phyloP scores from a whole-genome alignment of 2,888 invertebrate genomes.

The Phlogophora meticulosa region DNA sequence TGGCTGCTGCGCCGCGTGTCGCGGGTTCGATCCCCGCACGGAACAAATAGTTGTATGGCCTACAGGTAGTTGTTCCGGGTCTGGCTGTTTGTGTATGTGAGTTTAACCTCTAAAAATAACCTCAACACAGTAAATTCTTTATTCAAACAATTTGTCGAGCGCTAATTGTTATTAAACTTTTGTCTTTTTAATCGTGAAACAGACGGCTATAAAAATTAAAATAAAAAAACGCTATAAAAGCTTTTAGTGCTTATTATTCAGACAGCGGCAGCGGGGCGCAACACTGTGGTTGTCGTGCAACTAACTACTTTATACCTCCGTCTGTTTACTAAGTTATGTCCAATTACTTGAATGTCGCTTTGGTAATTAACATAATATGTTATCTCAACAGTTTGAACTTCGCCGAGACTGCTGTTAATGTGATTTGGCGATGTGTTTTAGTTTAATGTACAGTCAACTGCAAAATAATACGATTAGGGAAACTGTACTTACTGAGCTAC shows the following conservation, averaged over 20 bases:
- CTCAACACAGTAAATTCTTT: conserved; percentile 26
- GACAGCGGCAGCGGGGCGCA: not conserved
- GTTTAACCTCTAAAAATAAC: conserved; percentile 22
- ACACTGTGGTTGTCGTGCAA: conserved; percentile 1
- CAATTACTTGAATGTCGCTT: conserved; percentile 27
- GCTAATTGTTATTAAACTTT: conserved; percentile 40
- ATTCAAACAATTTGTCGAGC: conserved; percentile 27
- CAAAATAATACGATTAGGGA: too few relatives aligned
- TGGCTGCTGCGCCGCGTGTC: too few relatives aligned
- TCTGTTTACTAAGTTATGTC: conserved; percentile 22
- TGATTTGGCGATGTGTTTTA: conserved; percentile 5
- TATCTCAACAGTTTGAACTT: conserved; percentile 4
- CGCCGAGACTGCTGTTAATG: not conserved
- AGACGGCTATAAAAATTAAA: conserved; percentile 31
- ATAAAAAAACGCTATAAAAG: conserved; percentile 22
- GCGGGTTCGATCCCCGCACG: too few relatives aligned
- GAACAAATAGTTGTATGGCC: too few relatives aligned
- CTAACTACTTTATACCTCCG: conserved; percentile 1
- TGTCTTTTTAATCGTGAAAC: conserved; percentile 41
- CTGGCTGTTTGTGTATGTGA: too few relatives aligned
- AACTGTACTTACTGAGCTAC: too few relatives aligned
- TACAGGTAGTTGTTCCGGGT: too few relatives aligned
- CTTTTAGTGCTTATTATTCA: conserved; percentile 12
- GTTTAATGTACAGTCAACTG: not conserved
- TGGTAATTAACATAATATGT: conserved; percentile 21